phyloP scores from a whole-genome alignment of 2,888 invertebrate genomes.

The Venusia cambrica region DNA sequence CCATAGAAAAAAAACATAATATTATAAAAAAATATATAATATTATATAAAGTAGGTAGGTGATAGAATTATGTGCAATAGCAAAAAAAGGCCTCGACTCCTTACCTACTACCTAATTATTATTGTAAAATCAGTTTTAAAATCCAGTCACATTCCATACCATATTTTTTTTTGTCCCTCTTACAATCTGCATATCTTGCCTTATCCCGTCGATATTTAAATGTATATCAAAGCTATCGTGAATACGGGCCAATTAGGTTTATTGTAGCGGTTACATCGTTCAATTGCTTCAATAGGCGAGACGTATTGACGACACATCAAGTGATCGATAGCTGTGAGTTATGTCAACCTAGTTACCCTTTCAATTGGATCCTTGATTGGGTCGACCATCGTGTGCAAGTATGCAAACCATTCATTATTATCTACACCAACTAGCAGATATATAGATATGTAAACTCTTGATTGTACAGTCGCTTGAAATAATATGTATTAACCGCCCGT shows the following conservation, averaged over 20 bases:
- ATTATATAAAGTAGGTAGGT: too few relatives aligned
- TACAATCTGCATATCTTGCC: slow-evolving; percentile 60
- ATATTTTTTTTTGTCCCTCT: too few relatives aligned
- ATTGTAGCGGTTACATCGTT: slow-evolving; percentile 55
- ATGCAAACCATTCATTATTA: slow-evolving; percentile 66
- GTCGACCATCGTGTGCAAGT: slow-evolving; percentile 67
- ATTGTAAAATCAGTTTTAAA: too few relatives aligned
- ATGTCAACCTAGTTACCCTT: slow-evolving; percentile 77
- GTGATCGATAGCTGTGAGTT: slow-evolving; percentile 73
- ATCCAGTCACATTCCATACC: too few relatives aligned
- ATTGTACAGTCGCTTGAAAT: too few relatives aligned
- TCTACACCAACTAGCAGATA: slow-evolving; percentile 49
- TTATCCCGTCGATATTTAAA: slow-evolving; percentile 34
- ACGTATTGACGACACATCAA: slow-evolving; percentile 58
- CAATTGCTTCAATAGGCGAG: slow-evolving; percentile 66
- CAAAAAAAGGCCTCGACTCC: too few relatives aligned
- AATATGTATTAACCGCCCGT: too few relatives aligned
- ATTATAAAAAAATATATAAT: too few relatives aligned
- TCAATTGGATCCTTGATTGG: slow-evolving; percentile 78
- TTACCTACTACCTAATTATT: too few relatives aligned
- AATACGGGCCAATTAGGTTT: slow-evolving; percentile 75
- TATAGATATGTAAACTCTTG: too few relatives aligned
- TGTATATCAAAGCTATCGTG: slow-evolving; percentile 68
- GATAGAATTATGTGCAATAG: too few relatives aligned
- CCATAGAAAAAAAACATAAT: too few relatives aligned